Base-by-base conservation (phyloP, 2,113 vertebrate genomes). In the Terrapene triunguis region DNA sequence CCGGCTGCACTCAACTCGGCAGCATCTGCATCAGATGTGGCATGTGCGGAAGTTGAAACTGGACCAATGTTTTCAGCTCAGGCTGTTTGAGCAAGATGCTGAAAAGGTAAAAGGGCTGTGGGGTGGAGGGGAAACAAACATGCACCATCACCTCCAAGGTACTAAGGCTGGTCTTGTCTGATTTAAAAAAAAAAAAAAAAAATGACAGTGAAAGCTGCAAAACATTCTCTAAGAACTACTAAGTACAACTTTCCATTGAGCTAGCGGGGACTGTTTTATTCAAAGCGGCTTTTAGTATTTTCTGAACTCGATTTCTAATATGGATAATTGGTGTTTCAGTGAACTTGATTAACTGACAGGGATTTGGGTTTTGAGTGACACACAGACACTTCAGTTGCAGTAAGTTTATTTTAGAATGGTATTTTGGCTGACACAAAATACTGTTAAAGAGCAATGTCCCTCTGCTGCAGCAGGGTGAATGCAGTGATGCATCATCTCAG, bases 1-100 rank as follows among this genome's bases (percentile, higher is more conserved):
- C 97, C 98, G 99, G 96, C 98, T 99, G 94, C 99, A 99, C 81
- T 99, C 99, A 44, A 99, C 99, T 1, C 98, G 99, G 14, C 99
- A 99, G 98, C 99, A 99, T 96, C 98, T 99, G 97, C 99, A 99
- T 97, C 99, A 99, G 98, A 99, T 99, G 98, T 99, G 99, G 99
- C 99, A 99, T 92, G 98, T 99, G 97, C 97, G 99, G 96, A 99
- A 99, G 90, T 97, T 99, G 96, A 99, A 99, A 98, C 98, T 99
- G 98, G 99, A 99, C 98, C 99, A 99, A 97, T 99, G 99, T 97
- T 99, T 99, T 97, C 99, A 99, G 98, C 98, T 99, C 87, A 98
- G 99, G 86, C 99, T 99, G 80, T 99, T 99, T 89, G 99, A 99
- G 94, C 99, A 99, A 98, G 99, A 99, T 72, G 99, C 99, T 25